Evolutionary conservation across 2,797 vertebrate genomes (phyloP), one percentile per base, ranked within the genome.

Genomic region (Ispidina lecontei): DNA sequence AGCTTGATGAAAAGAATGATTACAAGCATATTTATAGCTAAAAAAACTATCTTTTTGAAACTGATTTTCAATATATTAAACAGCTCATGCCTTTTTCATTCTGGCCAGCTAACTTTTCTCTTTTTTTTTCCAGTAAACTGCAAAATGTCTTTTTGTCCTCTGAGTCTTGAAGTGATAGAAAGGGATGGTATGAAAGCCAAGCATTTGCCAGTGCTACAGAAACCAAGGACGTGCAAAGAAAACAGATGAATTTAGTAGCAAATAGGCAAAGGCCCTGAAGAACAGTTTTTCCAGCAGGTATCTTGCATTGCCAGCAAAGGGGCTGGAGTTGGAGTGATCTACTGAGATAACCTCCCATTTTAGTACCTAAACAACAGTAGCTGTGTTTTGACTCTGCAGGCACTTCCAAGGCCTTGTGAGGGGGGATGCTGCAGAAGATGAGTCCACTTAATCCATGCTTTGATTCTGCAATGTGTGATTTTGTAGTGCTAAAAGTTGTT

Each of bases 141-240:
- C 21, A 84, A 59, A 92, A 88, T 67, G 55, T 74, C 67, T 81
- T 84, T 77, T 82, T 91, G 82, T 75, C 63, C 78, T 93, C 33
- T 25, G 72, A 35, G 70, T 49, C 69, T 83, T 82, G 55, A 94
- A 91, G 72, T 63, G 55, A 68, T 76, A 87, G 58, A 91, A 95
- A 15, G 54, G 63, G 75, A 67, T 74, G 74, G 44, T 90, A 58
- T 87, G 75, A 95, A 93, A 91, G 87, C 44, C 2, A 1, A 92
- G 83, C 67, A 18, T 91, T 95, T 85, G 76, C 71, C 84, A 86
- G n/a, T 81, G 83, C 69, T 91, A 15, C 55, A 89, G 86, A 84
- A 96, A 89, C 71, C 88, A 89, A 95, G 90, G 79, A 93, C 52
- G 37, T 96, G 91, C 76, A 91, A 91, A 92, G 93, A 95, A 97